Conservation (phyloP, 1,140 invertebrate genomes). For the Aphaenogaster ashmeadi region DNA sequence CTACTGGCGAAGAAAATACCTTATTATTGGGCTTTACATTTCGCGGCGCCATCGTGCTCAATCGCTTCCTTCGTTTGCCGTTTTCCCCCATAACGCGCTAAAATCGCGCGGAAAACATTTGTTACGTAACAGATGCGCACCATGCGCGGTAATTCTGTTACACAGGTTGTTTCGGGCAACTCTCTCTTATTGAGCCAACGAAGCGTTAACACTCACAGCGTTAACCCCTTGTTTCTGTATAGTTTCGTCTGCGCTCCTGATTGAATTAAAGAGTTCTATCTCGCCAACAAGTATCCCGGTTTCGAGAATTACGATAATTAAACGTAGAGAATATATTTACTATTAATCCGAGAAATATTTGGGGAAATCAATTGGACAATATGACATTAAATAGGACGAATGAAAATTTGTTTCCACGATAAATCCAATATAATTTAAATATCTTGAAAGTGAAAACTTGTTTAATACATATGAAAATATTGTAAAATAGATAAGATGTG, state of each 20-base stretch:
- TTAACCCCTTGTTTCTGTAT: constrained; percentile 31
- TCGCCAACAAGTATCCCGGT: neutral
- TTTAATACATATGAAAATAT: neutral
- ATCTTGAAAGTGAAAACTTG: neutral
- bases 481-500: neutral
- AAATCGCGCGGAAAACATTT: constrained; percentile 55
- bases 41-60: constrained; percentile 10
- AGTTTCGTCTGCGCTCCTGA: constrained; percentile 37
- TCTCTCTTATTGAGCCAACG: constrained; percentile 36
- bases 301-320: constrained; percentile 29
- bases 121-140: constrained; percentile 37
- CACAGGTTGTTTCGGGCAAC: constrained; percentile 39
- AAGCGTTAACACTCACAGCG: constrained; percentile 44
- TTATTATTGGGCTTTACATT: constrained; percentile 19
- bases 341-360: constrained; percentile 6
- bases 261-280: constrained; percentile 51
- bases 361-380: neutral
- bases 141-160: constrained; percentile 31
- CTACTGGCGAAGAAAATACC: too few species aligned
- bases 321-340: neutral
- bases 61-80: constrained; percentile 13
- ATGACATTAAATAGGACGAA: neutral
- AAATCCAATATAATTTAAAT: neutral
- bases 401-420: neutral
- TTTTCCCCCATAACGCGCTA: constrained; percentile 25